Evolutionary conservation across 2,797 vertebrate species (phyloP), one percentile per base, ranked within the genome.

Genomic region (Crypturellus tataupa): DNA sequence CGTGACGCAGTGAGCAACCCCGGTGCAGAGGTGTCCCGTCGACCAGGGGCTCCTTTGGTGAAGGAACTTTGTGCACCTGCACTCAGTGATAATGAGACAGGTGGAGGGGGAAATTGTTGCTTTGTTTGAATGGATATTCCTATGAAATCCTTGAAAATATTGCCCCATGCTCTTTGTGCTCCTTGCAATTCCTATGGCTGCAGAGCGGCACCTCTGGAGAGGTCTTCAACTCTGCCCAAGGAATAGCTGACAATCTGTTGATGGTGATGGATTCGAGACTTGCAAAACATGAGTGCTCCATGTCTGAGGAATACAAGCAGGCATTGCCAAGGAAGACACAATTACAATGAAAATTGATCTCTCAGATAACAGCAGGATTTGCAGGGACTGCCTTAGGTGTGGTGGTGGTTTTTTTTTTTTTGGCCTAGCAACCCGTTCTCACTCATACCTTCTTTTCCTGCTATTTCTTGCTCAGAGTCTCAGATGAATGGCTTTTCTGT

Each of bases 401-500:
- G 1, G 1, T 68, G 64, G 49, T n/a, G 21, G 46, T 65, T 55
- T 29, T 39, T 67, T 70, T 53, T 82, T 55, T 33, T 91, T 89
- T 60, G 70, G 68, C 73, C n/a, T 78, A 80, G 75, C 83, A 93
- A 93, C 60, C 9, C 4, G 39, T 86, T 84, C 55, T 81, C 47
- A 35, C 42, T 67, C 80, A 35, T n/a, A 63, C 37, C 37, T 59
- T 16, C 10, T 64, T 85, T 89, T 81, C 71, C 44, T 78, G 58
- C 46, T 73, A 64, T 47, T 87, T 51, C 67, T 69, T 85, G 62
- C 84, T 81, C 40, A 76, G 59, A 46, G 37, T 88, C 78, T 77
- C 89, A 76, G 85, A 64, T 51, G 40, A 90, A 72, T 9, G 75
- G 78, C 64, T 90, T 63, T 91, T 56, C 56, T 82, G 62, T 89